Percentiles rank a stretch among this genome's conserved stretches.
Conservation (phyloP, 37 sponge, comb jelly and placozoan species). For the Corticium candelabrum region DNA sequence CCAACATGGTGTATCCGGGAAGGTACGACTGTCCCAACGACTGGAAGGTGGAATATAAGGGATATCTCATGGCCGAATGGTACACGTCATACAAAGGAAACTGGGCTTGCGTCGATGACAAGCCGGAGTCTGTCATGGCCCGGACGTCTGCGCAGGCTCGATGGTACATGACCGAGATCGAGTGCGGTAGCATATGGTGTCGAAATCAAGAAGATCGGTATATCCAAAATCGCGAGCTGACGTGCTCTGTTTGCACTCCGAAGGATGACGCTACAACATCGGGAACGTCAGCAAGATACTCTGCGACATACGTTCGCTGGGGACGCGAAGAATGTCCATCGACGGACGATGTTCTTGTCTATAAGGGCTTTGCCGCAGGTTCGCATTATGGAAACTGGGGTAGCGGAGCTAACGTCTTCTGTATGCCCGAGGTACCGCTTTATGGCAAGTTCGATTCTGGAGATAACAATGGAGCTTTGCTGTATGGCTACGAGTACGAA, state of each 20-base stretch:
- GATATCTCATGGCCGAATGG: background rate
- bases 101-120: background rate
- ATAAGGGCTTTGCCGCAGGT: background rate
- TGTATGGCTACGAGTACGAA: background rate
- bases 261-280: background rate
- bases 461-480: background rate
- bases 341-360: background rate
- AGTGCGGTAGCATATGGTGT: background rate
- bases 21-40: background rate
- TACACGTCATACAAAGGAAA: background rate
- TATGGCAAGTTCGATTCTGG: background rate
- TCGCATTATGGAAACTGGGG: background rate
- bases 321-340: background rate
- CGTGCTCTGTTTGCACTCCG: background rate
- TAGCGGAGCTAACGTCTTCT: background rate
- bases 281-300: background rate
- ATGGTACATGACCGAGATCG: background rate
- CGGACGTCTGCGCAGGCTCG: background rate
- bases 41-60: background rate
- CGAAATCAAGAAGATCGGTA: background rate
- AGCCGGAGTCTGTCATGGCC: background rate
- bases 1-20: background rate
- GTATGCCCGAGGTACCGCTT: background rate
- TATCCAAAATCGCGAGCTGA: background rate
- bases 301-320: background rate